Conservation (phyloP, 2,888 invertebrate species). For the Smittia sp. region DNA sequence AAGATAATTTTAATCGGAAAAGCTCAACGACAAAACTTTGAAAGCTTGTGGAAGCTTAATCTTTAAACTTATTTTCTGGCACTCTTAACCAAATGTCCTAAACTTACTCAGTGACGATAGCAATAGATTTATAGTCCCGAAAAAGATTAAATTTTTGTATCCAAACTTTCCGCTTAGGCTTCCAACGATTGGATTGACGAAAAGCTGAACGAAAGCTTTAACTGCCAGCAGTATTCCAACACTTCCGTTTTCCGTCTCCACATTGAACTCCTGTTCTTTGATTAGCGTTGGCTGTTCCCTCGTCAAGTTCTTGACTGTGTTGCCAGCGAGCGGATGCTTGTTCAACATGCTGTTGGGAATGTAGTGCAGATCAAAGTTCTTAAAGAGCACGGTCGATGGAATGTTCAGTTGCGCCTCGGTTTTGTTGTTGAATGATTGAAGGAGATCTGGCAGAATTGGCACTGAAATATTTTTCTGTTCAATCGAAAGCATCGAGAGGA, state of each 20-base stretch:
- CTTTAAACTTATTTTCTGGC: too few species aligned
- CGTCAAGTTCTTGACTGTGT: conserved; percentile 18
- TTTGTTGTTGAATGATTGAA: conserved; percentile 59
- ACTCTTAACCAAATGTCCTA: too few species aligned
- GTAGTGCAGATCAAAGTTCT: conserved; percentile 47
- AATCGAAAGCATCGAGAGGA: background rate
- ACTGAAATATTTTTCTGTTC: conserved; percentile 64
- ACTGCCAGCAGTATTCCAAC: conserved; percentile 69
- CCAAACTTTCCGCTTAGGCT: conserved; percentile 64
- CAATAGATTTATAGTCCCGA: conserved; percentile 67
- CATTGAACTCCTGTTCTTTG: conserved; percentile 37
- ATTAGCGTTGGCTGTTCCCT: conserved; percentile 36
- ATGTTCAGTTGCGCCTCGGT: conserved; percentile 45
- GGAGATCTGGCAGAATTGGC: conserved; percentile 75
- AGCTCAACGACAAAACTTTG: too few species aligned
- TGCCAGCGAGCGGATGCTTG: conserved; percentile 53
- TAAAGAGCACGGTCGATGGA: conserved; percentile 48
- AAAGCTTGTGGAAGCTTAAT: too few species aligned
- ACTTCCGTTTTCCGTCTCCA: conserved; percentile 64
- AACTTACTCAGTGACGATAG: conserved; percentile 63
- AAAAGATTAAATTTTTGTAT: conserved; percentile 65
- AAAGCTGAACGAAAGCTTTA: conserved; percentile 76
- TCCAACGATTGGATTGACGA: conserved; percentile 74
- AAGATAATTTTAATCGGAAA: too few species aligned
- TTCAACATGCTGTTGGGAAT: conserved; percentile 47